A percentile compares a stretch with the other conserved stretches of the same genome.
Conservation (phyloP, 2,113 vertebrate species). For the Scopus umbretta region DNA sequence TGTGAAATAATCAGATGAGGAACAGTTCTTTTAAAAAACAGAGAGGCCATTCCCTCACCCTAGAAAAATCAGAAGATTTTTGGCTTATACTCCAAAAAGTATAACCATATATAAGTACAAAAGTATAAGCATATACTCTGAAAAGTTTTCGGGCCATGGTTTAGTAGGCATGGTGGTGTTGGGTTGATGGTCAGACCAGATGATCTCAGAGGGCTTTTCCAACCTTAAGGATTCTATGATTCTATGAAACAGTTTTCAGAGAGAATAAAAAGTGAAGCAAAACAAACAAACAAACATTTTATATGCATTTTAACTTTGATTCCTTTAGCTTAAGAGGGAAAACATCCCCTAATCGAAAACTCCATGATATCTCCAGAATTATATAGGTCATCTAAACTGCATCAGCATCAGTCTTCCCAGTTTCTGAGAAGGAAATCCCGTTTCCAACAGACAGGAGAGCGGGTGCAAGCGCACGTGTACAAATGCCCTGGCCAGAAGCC, state of each 20-base stretch:
- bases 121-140: too few relatives aligned
- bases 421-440: neutral
- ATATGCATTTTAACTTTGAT: neutral
- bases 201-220: too few relatives aligned
- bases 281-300: neutral
- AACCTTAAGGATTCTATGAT: too few relatives aligned
- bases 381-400: neutral
- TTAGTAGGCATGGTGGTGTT: too few relatives aligned
- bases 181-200: too few relatives aligned
- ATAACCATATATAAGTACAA: too few relatives aligned
- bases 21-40: neutral
- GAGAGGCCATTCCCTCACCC: neutral
- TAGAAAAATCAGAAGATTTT: neutral
- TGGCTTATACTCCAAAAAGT: neutral
- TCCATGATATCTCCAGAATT: neutral
- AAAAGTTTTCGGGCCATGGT: too few relatives aligned
- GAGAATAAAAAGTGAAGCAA: neutral
- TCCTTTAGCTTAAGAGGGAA: neutral
- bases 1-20: neutral
- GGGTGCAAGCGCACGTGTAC: fast-evolving
- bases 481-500: fast-evolving
- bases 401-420: neutral
- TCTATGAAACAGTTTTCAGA: neutral
- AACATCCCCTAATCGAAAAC: neutral
- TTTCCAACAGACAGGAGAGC: neutral